Percentiles rank a stretch among this genome's conserved stretches.
phyloP scores from a whole-genome alignment of 1,140 invertebrate species.

The Diorhabda carinulata region DNA sequence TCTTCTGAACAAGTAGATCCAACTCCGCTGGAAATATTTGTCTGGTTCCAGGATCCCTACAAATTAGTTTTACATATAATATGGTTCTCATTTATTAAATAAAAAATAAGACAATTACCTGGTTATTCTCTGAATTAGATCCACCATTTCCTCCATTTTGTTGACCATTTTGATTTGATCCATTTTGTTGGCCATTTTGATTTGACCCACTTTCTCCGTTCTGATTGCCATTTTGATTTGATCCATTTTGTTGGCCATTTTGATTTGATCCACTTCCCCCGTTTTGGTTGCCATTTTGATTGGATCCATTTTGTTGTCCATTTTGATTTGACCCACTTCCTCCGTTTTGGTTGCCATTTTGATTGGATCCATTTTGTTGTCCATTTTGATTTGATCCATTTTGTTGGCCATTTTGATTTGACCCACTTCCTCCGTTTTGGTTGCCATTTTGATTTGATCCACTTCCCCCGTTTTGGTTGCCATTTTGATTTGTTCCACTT shows the following conservation, averaged over 20 bases:
- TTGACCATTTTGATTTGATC: slow-evolving; percentile 19
- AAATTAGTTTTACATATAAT: neutral
- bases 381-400: neutral
- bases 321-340: neutral
- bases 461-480: slow-evolving; percentile 15
- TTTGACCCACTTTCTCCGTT: too few species aligned
- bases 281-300: neutral
- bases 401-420: neutral
- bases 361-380: neutral
- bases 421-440: neutral
- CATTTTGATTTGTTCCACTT: slow-evolving; percentile 18
- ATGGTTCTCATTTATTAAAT: neutral
- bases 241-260: neutral
- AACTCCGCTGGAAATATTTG: slow-evolving; percentile 22
- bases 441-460: neutral
- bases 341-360: neutral
- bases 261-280: slow-evolving; percentile 12
- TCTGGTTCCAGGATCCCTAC: slow-evolving; percentile 12
- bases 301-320: too few species aligned
- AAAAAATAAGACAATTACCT: neutral
- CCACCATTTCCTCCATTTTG: too few species aligned
- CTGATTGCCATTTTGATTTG: slow-evolving; percentile 4
- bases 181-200: too few species aligned
- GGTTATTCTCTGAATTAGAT: neutral
- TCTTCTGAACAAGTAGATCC: slow-evolving; percentile 21